Conservation (phyloP, 1,140 invertebrate species). For the Scaptomyza montana region DNA sequence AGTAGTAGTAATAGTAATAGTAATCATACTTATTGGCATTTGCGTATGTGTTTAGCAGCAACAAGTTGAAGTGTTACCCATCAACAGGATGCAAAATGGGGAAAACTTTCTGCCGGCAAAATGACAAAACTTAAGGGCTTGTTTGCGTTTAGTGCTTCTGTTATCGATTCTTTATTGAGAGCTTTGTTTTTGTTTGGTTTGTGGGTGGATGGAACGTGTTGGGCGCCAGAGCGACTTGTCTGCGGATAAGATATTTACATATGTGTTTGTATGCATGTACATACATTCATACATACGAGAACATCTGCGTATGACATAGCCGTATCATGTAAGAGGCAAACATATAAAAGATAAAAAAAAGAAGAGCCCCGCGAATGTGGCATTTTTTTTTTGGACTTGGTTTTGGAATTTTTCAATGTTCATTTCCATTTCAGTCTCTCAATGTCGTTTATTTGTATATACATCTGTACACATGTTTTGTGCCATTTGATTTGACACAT, state of each 20-base stretch:
- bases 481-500: background rate
- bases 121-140: conserved; percentile 23
- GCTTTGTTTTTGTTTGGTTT: background rate
- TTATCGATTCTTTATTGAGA: conserved; percentile 46
- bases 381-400: conserved; percentile 28
- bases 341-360: conserved; percentile 6
- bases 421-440: conserved; percentile 46
- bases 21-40: conserved; percentile 24
- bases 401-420: conserved; percentile 36
- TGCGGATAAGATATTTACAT: background rate
- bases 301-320: background rate
- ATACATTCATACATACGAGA: conserved; percentile 5
- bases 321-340: conserved; percentile 1
- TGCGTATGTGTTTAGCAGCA: conserved; percentile 13
- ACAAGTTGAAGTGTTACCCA: conserved; percentile 41
- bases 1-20: no score
- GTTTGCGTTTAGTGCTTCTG: conserved; percentile 25
- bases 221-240: conserved; percentile 16
- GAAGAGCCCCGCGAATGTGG: no score
- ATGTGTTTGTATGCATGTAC: background rate
- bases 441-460: conserved; percentile 24
- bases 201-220: background rate
- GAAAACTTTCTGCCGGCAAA: background rate
- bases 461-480: background rate
- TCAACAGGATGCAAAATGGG: conserved; percentile 30